Conservation (phyloP, 2,797 vertebrate genomes). For the Neosilurus hyrtlii region DNA sequence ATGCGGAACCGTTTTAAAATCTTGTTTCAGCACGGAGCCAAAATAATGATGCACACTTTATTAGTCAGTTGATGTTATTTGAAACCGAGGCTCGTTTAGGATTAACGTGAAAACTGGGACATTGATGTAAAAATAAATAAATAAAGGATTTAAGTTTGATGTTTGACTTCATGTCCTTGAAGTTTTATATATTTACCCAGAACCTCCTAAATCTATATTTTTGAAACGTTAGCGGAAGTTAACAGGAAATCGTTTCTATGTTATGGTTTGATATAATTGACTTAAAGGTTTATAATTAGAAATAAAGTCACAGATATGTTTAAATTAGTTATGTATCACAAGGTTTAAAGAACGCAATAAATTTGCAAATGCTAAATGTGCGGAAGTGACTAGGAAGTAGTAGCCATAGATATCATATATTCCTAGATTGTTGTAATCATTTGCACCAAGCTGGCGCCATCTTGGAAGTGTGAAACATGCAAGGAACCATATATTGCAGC, state of each 20-base stretch:
- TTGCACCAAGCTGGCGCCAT: no score
- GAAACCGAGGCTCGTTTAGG: neutral
- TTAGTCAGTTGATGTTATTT: neutral
- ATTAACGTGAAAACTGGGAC: neutral
- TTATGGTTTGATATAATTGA: neutral
- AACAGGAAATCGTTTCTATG: neutral
- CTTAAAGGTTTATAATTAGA: no score
- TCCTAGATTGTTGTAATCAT: no score
- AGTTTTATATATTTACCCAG: neutral
- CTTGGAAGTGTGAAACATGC: no score
- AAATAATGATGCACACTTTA: conserved; percentile 5
- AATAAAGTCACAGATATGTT: neutral
- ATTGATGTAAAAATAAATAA: neutral
- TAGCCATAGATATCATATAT: no score
- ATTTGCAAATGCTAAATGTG: no score
- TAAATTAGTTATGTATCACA: neutral
- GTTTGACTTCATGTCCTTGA: no score
- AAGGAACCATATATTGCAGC: no score
- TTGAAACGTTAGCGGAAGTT: neutral
- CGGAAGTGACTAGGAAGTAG: neutral
- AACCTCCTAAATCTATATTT: neutral
- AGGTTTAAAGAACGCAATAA: neutral
- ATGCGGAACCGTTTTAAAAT: neutral
- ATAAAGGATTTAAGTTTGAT: no score
- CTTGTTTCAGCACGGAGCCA: conserved; percentile 28